Evolutionary conservation across 92 coral and sea anemone species (phyloP).

Genomic region (Paramuricea clavata): DNA sequence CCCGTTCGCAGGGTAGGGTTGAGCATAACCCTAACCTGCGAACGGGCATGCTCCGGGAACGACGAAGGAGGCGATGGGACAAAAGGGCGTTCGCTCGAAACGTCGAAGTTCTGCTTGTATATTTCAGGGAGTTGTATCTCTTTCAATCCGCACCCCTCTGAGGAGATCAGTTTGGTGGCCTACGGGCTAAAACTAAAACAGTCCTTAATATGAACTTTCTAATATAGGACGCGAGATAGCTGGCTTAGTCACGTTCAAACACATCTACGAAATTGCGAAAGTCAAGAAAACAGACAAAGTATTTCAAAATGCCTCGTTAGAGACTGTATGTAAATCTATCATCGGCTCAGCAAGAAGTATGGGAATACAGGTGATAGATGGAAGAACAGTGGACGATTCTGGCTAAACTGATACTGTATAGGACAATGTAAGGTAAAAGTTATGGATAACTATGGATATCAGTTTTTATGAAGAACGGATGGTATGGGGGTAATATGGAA

Average conservation of each 20-base stretch:
- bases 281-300: constrained; percentile 83
- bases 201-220: background rate
- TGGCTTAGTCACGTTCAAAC: constrained; percentile 92
- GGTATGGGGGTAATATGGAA: background rate
- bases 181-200: too few relatives aligned
- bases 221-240: constrained; percentile 82
- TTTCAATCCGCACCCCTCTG: too few relatives aligned
- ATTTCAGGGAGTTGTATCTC: too few relatives aligned
- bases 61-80: too few relatives aligned
- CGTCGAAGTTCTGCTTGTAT: too few relatives aligned
- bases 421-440: background rate
- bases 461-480: background rate
- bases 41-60: too few relatives aligned
- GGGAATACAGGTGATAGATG: constrained; percentile 85
- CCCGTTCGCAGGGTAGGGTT: too few relatives aligned
- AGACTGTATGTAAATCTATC: constrained; percentile 84
- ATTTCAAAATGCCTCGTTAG: constrained; percentile 84
- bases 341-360: constrained; percentile 96
- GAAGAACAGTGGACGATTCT: constrained; percentile 20
- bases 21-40: too few relatives aligned
- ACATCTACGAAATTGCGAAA: constrained; percentile 90
- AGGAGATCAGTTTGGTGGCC: too few relatives aligned
- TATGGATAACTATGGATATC: background rate
- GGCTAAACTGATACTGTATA: background rate
- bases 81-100: too few relatives aligned